Percentiles rank a stretch among this genome's conserved stretches.
These are phyloP conservation scores for Bubo bubo DNA, from an alignment of 2,113 vertebrate genomes.

Conservation along the genomic window DNA sequence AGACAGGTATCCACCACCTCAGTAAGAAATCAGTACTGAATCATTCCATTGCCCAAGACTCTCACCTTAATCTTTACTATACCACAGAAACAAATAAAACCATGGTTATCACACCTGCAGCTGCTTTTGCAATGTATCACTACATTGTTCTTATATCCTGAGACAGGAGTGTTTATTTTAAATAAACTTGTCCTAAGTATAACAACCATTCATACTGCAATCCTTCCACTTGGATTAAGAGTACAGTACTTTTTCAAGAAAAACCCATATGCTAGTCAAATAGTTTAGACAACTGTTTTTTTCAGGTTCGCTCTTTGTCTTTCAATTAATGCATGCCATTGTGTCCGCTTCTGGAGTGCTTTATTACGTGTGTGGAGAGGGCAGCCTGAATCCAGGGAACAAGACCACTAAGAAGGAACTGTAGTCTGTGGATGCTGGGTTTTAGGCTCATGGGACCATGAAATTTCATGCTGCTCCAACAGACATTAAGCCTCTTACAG, in stretches of 20 bases:
- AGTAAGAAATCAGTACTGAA: neutral
- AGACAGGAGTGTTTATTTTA: neutral
- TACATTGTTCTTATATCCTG: neutral
- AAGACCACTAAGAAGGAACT: neutral
- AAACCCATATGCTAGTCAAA: neutral
- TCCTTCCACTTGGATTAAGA: neutral
- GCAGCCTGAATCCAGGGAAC: neutral
- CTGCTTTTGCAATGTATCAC: neutral
- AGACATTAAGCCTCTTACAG: neutral
- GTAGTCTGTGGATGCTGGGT: neutral
- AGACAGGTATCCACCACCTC: accelerated
- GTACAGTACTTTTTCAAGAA: neutral
- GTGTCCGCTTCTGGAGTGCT: neutral
- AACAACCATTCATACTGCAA: neutral
- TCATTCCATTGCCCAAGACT: neutral
- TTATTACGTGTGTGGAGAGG: neutral
- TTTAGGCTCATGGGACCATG: neutral
- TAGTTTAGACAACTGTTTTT: neutral
- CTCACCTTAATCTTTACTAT: neutral
- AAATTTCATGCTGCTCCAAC: neutral
- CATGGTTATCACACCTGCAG: neutral
- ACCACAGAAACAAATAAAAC: neutral
- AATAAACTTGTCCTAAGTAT: neutral
- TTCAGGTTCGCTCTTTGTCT: neutral
- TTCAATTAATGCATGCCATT: neutral